Evolutionary conservation across 2,113 vertebrate genomes (phyloP), one percentile per base, ranked within the genome.

Genomic region (Orthonyx spaldingii): DNA sequence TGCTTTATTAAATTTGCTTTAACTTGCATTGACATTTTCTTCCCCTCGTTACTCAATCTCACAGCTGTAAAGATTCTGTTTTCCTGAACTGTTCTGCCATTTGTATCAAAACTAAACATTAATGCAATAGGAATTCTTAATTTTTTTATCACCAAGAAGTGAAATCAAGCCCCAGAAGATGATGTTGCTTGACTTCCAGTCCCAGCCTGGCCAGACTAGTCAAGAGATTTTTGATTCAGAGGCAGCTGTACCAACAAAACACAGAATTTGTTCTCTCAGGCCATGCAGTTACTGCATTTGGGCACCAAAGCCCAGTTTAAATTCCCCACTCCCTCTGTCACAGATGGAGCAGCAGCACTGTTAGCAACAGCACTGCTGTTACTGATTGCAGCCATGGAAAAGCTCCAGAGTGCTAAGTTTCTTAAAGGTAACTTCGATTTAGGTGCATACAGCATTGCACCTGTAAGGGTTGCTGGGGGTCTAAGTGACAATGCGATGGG

Each of bases 1-100:
- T 95, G 90, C 90, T 96, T 95, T 95, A 97, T 97, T 96, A 97
- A 96, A 96, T 97, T 97, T 96, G 83, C 85, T 97, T 94, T 97
- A 97, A 96, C 89, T 93, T 94, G 89, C 90, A 93, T 74, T 96
- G 94, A 94, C 94, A 84, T 97, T 95, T 95, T 92, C 90, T 61
- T 95, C 82, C 86, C 84, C 90, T 95, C 91, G 80, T 93, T 93
- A 91, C 86, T 89, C 93, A 53, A 3, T 65, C 89, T 94, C 89
- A 89, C 90, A 75, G 80, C 77, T 92, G 59, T 56, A 91, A 91
- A 70, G 72, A 74, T 85, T 64, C 84, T 80, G 53, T 72, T 91
- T 86, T 94, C 74, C 70, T 70, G 84, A 83, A 75, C 24, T 68
- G 69, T 90, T 95, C 84, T 68, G 41, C 52, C 64, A 64, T 76